phyloP scores from a whole-genome alignment of 2,888 invertebrate species.

The Chrysodeixis includens region DNA sequence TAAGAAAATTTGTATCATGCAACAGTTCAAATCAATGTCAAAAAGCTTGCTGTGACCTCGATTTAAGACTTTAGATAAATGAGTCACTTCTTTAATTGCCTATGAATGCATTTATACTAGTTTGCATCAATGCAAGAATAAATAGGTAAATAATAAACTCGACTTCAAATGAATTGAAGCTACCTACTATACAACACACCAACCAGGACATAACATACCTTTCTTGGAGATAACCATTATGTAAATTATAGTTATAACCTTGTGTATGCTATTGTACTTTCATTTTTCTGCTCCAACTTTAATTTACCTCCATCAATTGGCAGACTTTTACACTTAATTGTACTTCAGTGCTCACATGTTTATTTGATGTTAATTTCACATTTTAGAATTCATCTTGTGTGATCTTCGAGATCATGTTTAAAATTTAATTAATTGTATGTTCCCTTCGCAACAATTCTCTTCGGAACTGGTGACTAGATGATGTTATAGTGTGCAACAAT shows the following conservation, averaged over 20 bases:
- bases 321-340: background rate
- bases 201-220: constrained; percentile 26
- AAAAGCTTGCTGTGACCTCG: constrained; percentile 30
- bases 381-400: background rate
- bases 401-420: background rate
- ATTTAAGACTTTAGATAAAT: too few relatives aligned
- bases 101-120: constrained; percentile 9
- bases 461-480: constrained; percentile 10
- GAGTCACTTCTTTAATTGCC: too few relatives aligned
- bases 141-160: background rate
- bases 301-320: background rate
- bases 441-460: background rate
- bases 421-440: background rate
- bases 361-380: background rate
- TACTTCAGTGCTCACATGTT: background rate
- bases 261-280: constrained; percentile 12
- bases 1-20: constrained; percentile 33
- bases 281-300: constrained; percentile 6
- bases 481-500: constrained; percentile 11
- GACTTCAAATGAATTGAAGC: constrained; percentile 8
- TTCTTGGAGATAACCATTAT: constrained; percentile 10
- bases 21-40: constrained; percentile 19
- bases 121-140: constrained; percentile 16
- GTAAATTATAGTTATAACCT: constrained; percentile 6
- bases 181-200: constrained; percentile 17